Percentiles rank a stretch among this genome's conserved stretches.
phyloP scores from a whole-genome alignment of 2,888 invertebrate genomes.

The Malthinus flaveolus region DNA sequence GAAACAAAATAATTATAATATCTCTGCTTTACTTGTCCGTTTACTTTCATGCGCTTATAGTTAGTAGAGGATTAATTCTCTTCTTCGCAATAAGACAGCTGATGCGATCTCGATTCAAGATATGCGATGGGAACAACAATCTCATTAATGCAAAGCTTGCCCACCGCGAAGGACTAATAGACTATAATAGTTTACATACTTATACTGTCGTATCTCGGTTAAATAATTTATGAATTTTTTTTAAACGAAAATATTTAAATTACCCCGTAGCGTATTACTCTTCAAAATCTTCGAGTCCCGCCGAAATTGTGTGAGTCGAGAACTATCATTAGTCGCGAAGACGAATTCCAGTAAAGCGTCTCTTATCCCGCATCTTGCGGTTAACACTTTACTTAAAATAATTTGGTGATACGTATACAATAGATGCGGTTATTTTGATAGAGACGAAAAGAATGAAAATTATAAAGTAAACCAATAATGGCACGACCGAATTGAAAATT shows the following conservation, averaged over 20 bases:
- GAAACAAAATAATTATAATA: conserved; percentile 19
- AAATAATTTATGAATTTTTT: background rate
- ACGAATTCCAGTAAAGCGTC: no score
- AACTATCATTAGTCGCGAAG: no score
- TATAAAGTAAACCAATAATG: conserved; percentile 28
- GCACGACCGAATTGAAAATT: conserved; percentile 35
- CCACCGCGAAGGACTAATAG: conserved; percentile 40
- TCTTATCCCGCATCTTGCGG: no score
- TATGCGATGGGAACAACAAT: conserved; percentile 47
- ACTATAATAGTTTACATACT: conserved; percentile 27
- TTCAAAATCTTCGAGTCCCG: background rate
- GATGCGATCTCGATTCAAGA: conserved; percentile 48
- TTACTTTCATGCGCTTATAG: conserved; percentile 21
- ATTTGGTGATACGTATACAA: background rate
- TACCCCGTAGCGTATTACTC: background rate
- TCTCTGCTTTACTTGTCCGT: conserved; percentile 23
- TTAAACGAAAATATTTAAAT: background rate
- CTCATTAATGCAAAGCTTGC: conserved; percentile 48
- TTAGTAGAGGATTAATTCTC: conserved; percentile 43
- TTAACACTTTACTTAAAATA: no score
- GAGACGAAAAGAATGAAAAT: conserved; percentile 15
- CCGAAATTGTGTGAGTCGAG: no score
- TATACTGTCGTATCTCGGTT: conserved; percentile 14
- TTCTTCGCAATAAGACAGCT: conserved; percentile 45
- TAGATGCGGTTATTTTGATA: background rate